Conservation (phyloP, 2,113 vertebrate species). For the Neogale vison region DNA sequence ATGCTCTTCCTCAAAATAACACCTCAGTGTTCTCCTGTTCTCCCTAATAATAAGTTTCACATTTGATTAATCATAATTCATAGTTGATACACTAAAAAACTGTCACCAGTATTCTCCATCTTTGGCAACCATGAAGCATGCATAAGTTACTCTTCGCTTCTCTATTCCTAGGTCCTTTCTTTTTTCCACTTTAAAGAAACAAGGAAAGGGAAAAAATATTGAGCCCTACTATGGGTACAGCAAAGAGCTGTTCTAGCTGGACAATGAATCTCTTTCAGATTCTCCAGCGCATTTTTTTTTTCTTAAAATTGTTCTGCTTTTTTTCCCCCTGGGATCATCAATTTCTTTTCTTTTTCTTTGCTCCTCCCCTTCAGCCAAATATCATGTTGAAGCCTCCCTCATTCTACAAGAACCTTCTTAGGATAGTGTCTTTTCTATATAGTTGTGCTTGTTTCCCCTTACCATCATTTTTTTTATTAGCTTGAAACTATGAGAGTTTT, state of each 20-base stretch:
- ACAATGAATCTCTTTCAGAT: not conserved
- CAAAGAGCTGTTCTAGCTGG: not conserved
- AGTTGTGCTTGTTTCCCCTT: not conserved
- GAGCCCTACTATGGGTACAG: not conserved
- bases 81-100: not conserved
- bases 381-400: not conserved
- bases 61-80: not conserved
- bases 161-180: not conserved
- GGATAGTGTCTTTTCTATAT: not conserved
- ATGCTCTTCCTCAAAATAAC: not conserved
- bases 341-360: not conserved
- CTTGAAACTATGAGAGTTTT: not conserved
- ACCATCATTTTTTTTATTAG: not conserved
- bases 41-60: not conserved
- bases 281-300: not conserved
- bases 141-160: not conserved
- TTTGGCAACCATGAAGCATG: not conserved
- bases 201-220: not conserved
- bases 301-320: not conserved
- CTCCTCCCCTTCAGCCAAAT: not conserved
- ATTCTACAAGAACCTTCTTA: not conserved
- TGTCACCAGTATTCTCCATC: not conserved
- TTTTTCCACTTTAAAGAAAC: slow-evolving; percentile 26
- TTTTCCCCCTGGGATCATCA: not conserved
- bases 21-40: not conserved